Evolutionary conservation across 2,888 invertebrate genomes (phyloP).

Genomic region (Andrena bicolor): DNA sequence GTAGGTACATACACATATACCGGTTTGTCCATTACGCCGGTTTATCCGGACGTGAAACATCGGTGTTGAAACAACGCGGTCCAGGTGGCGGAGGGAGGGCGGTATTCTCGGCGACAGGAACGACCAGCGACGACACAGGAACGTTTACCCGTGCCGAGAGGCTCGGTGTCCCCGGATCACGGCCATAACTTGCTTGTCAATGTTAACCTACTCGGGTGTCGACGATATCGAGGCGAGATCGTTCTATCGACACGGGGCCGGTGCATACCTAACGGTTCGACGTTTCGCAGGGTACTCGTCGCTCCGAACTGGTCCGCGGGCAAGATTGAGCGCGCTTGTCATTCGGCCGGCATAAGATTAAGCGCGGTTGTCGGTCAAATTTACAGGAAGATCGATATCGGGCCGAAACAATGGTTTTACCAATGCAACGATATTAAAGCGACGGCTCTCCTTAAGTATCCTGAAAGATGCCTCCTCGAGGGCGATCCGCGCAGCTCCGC

Average conservation of each 20-base stretch:
- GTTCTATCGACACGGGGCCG: slow-evolving; percentile 54
- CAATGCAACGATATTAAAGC: slow-evolving; percentile 67
- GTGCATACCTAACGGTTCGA: slow-evolving; percentile 53
- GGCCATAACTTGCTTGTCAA: slow-evolving; percentile 64
- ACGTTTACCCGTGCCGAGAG: slow-evolving; percentile 33
- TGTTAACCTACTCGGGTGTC: slow-evolving; percentile 64
- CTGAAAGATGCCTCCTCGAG: slow-evolving; percentile 34
- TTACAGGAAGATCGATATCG: slow-evolving; percentile 72
- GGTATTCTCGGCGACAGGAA: slow-evolving; percentile 42
- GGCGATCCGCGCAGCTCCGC: slow-evolving; percentile 27
- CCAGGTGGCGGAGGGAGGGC: slow-evolving; percentile 3
- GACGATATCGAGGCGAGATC: slow-evolving; percentile 56
- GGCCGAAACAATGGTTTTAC: slow-evolving; percentile 62
- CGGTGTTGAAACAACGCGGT: slow-evolving; percentile 45
- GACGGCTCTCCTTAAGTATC: slow-evolving; percentile 38
- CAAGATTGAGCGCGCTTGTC: slow-evolving; percentile 70
- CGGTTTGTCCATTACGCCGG: slow-evolving; percentile 62
- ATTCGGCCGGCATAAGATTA: slow-evolving; percentile 68
- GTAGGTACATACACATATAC: slow-evolving; percentile 11
- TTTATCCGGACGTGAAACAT: slow-evolving; percentile 54
- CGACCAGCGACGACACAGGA: slow-evolving; percentile 1
- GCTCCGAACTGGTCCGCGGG: slow-evolving; percentile 38
- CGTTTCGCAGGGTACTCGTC: slow-evolving; percentile 19
- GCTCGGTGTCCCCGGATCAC: slow-evolving; percentile 49
- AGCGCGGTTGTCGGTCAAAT: slow-evolving; percentile 67